Evolutionary conservation across 2,888 invertebrate genomes (phyloP), one percentile per base, ranked within the genome.

Genomic region (Nymphalis c-album): DNA sequence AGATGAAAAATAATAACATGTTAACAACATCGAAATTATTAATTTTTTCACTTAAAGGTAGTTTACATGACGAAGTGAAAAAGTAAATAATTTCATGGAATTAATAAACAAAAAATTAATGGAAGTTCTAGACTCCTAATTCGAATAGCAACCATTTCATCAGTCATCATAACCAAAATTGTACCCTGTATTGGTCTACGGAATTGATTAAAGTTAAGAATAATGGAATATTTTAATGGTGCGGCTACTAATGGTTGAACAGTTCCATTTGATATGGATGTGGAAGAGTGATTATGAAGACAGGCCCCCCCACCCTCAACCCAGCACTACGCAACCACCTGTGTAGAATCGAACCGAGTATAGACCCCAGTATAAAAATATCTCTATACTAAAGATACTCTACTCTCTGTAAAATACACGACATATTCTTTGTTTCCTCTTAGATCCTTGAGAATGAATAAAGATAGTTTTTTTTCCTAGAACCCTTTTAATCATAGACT

Each of bases 221-320:
- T 59, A 51, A 55, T 31, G 17, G 26, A 68, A 75, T 66, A 78
- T 81, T 75, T 77, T 80, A 83, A 84, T 81, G 85, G 87, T 84
- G 86, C 79, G 86, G 89, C 88, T 86, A 85, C 80, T 85, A 85
- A 87, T 88, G 87, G 79, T 83, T 84, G 77, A 81, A 84, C 85
- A 84, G 80, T 85, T 81, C 85, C 75, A 83, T 85, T 85, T 84
- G 84, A 78, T 80, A 83, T 85, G 85, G 90, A 92, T 91, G 92
- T 92, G 92, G 92, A 92, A 92, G 92, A 92, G 92, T 91, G 91
- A 91, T 89, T 69, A 65, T 68, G 67, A 77, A 76, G 75, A 75
- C 73, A 76, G 72, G 4, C 73, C 75, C 40, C 72, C 40, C 72
- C 63, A 67, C 75, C 73, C 73, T 73, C 71, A 68, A 67, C 68